Conservation (phyloP, 2,113 vertebrate species). For the Scomber colias region DNA sequence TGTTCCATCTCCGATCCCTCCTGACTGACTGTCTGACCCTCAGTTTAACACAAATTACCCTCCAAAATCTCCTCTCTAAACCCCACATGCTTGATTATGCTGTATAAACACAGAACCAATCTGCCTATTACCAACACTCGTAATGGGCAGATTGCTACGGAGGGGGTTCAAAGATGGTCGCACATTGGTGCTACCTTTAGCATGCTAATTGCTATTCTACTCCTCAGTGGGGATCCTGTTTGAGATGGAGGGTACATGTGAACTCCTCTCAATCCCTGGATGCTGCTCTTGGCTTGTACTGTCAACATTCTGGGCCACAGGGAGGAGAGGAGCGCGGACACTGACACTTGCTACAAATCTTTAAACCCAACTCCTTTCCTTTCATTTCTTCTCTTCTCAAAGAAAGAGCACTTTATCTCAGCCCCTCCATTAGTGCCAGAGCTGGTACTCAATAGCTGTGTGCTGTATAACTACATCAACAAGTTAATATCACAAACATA, state of each 20-base stretch:
- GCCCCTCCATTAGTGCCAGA: not conserved
- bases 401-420: not conserved
- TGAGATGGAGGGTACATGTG: slow-evolving; percentile 72
- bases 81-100: slow-evolving; percentile 62
- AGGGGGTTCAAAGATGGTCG: slow-evolving; percentile 66
- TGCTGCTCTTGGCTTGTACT: slow-evolving; percentile 51
- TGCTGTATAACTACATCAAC: not conserved
- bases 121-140: slow-evolving; percentile 35
- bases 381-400: slow-evolving; percentile 22
- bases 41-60: slow-evolving; percentile 63
- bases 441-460: not conserved
- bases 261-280: slow-evolving; percentile 67
- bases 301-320: slow-evolving; percentile 53
- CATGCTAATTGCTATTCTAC: slow-evolving; percentile 84
- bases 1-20: not conserved
- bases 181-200: slow-evolving; percentile 77
- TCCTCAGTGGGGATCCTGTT: slow-evolving; percentile 77
- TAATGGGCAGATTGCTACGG: slow-evolving; percentile 61
- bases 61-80: slow-evolving; percentile 53
- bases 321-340: slow-evolving; percentile 55
- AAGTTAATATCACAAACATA: slow-evolving; percentile 4
- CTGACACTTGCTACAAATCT: slow-evolving; percentile 16
- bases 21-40: slow-evolving; percentile 49
- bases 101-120: slow-evolving; percentile 57
- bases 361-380: slow-evolving; percentile 25